These are phyloP conservation scores for Endotricha flammealis DNA, from an alignment of 2,888 invertebrate species.

Conservation along the genomic window DNA sequence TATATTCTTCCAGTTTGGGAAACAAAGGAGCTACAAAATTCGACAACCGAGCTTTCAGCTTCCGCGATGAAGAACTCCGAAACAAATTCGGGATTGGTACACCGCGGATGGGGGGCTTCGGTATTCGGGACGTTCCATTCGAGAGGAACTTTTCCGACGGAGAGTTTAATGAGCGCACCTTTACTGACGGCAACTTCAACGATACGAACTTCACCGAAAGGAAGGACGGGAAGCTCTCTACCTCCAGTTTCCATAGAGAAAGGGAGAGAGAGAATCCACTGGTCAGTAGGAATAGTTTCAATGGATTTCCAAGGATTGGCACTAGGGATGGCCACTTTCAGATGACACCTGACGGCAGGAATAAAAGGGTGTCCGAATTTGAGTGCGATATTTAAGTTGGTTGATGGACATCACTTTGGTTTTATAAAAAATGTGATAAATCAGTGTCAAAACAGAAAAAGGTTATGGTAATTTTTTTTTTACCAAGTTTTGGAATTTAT, in stretches of 20 bases:
- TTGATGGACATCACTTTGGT: conserved; percentile 21
- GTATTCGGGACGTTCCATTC: conserved; percentile 66
- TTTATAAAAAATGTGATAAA: too few relatives aligned
- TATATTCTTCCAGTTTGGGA: conserved; percentile 43
- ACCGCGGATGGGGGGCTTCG: conserved; percentile 71
- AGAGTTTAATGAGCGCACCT: conserved; percentile 62
- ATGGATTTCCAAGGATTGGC: conserved; percentile 65
- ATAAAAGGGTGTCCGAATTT: conserved; percentile 80
- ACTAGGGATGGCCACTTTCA: conserved; percentile 64
- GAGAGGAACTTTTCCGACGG: conserved; percentile 63
- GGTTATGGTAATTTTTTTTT: too few relatives aligned
- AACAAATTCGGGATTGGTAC: conserved; percentile 68
- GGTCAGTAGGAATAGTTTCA: conserved; percentile 72
- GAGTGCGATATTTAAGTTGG: conserved; percentile 78
- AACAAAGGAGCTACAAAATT: conserved; percentile 54
- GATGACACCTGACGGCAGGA: conserved; percentile 66
- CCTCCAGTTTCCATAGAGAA: conserved; percentile 69
- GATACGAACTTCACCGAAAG: conserved; percentile 41
- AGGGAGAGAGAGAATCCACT: conserved; percentile 66
- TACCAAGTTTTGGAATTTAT: too few relatives aligned
- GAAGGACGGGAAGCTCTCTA: conserved; percentile 68
- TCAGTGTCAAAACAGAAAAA: too few relatives aligned
- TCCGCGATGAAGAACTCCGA: conserved; percentile 64
- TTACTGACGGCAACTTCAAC: conserved; percentile 51
- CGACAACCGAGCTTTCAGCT: conserved; percentile 62